A percentile compares a stretch with the other conserved stretches of the same genome.
Evolutionary conservation across 2,888 invertebrate species (phyloP).

Genomic region (Trypoxylon attenuatum): DNA sequence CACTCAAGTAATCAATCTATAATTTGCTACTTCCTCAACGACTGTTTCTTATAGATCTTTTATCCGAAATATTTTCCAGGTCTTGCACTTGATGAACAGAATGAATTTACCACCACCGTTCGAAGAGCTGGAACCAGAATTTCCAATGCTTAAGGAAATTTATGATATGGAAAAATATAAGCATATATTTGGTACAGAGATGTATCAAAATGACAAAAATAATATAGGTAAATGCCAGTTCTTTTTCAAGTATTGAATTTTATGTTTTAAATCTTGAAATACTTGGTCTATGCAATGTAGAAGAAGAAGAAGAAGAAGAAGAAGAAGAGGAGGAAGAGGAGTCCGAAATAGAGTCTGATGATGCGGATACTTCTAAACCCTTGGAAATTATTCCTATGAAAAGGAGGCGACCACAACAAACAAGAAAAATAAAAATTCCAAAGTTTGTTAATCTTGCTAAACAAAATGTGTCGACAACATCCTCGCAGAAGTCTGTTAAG

Average conservation of each 20-base stretch:
- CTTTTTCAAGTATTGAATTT: background rate
- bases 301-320: conserved; percentile 79
- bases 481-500: conserved; percentile 68
- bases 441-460: conserved; percentile 76
- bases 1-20: conserved; percentile 74
- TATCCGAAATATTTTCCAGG: conserved; percentile 74
- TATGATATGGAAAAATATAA: conserved; percentile 68
- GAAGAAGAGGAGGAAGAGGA: conserved; percentile 77
- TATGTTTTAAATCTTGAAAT: background rate
- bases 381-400: conserved; percentile 75
- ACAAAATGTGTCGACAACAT: conserved; percentile 65
- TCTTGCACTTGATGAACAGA: conserved; percentile 95
- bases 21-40: background rate
- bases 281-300: conserved; percentile 12
- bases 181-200: conserved; percentile 60
- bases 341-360: conserved; percentile 82
- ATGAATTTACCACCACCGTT: conserved; percentile 94
- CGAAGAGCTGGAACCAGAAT: conserved; percentile 74
- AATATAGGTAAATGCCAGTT: conserved; percentile 36
- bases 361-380: conserved; percentile 70
- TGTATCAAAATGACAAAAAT: conserved; percentile 53
- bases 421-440: conserved; percentile 76
- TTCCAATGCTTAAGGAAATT: conserved; percentile 65
- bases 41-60: conserved; percentile 1
- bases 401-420: conserved; percentile 71